Evolutionary conservation across 2,888 invertebrate genomes (phyloP), one percentile per base, ranked within the genome.

Genomic region (Lepeophtheirus nordmannii): DNA sequence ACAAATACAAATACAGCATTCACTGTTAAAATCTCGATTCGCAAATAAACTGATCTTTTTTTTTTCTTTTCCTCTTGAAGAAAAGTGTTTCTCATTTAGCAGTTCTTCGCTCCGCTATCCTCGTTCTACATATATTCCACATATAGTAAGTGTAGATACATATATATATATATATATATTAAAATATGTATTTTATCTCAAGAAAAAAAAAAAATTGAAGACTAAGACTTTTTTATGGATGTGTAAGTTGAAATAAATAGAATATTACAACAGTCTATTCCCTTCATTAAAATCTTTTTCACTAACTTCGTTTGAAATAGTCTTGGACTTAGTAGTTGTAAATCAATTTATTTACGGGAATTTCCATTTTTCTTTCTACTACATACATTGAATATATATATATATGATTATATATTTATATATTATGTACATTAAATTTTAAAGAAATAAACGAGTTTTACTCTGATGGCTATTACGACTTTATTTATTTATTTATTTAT

Each of bases 201-300:
- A 46, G 53, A 46, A 46, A 46, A 46, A 46, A 17, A 46, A 46
- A 46, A 46, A 46, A 46, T 14, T n/a, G 53, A 46, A 46, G 53
- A 14, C 53, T 14, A n/a, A 46, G 14, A 17, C 53, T n/a, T 46
- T 17, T 46, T 46, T 46, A 8, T 17, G 8, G 8, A 46, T 46
- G 17, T 46, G 17, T 46, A 46, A n/a, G 2, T 5, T 3, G 17
- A 46, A n/a, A 17, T 46, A 46, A 14, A 46, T 46, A 14, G 8
- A 46, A 46, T n/a, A 46, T 17, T n/a, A 46, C 1, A 46, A 14
- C 17, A 14, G n/a, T 46, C 53, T 3, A 30, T 46, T 17, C 53
- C 8, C 53, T 17, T 46, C 53, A 14, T 46, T 17, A 46, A 46
- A 46, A 46, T 17, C 8, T 46, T 5, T n/a, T 14, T 46, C 17